Conservation (phyloP, 2,113 vertebrate genomes). For the Diglossa brunneiventris region DNA sequence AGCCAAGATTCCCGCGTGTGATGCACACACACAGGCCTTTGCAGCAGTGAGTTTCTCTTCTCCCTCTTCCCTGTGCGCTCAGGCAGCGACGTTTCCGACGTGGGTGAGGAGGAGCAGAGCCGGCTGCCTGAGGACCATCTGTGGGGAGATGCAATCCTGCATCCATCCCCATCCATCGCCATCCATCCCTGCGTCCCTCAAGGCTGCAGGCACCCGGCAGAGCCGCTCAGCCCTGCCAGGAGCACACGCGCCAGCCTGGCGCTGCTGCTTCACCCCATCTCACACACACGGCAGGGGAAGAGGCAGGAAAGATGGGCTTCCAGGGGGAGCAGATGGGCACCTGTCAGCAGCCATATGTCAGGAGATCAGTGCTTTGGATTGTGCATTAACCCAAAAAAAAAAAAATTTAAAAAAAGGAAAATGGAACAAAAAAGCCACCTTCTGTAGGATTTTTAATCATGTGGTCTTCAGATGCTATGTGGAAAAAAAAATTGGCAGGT, state of each 20-base stretch:
- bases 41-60: neutral
- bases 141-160: neutral
- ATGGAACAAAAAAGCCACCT: neutral
- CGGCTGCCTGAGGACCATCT: neutral
- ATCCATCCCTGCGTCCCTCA: fast-evolving
- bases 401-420: neutral
- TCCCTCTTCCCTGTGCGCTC: neutral
- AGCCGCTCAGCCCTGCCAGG: neutral
- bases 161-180: neutral
- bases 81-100: neutral
- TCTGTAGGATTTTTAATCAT: slow-evolving; percentile 11
- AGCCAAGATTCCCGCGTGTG: neutral
- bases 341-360: slow-evolving; percentile 48
- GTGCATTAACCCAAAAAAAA: neutral
- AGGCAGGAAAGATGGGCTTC: neutral
- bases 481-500: slow-evolving; percentile 14
- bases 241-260: neutral
- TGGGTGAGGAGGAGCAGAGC: neutral
- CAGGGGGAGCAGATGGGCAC: neutral
- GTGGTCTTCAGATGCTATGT: slow-evolving; percentile 27
- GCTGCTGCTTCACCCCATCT: neutral
- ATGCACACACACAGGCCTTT: neutral
- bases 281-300: neutral
- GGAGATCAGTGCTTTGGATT: slow-evolving; percentile 9
- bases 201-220: neutral